Evolutionary conservation across 2,113 vertebrate species (phyloP).

Genomic region (Cygnus atratus): DNA sequence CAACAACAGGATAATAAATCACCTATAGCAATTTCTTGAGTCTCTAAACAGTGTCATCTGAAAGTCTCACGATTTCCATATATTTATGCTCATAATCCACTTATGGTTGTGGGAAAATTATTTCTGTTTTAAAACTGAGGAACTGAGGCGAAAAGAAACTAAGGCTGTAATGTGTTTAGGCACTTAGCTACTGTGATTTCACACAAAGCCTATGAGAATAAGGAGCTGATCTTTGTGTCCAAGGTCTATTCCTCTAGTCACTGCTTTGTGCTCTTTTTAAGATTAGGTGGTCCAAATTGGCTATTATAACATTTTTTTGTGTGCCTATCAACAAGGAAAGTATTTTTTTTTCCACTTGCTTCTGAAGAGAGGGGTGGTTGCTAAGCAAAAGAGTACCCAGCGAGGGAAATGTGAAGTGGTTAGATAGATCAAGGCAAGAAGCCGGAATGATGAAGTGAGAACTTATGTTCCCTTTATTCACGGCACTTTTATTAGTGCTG

Average conservation of each 20-base stretch:
- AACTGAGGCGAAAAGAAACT: neutral
- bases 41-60: neutral
- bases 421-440: slow-evolving; percentile 44
- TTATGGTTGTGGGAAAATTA: neutral
- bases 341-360: neutral
- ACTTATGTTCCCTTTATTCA: slow-evolving; percentile 24
- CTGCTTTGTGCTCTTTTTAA: neutral
- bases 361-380: neutral
- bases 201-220: neutral
- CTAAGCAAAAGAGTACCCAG: slow-evolving; percentile 1
- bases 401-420: neutral
- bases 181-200: neutral
- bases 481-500: neutral
- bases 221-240: neutral
- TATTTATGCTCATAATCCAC: neutral
- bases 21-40: neutral
- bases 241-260: neutral
- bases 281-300: neutral
- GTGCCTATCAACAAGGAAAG: neutral
- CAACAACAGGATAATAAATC: neutral
- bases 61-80: neutral
- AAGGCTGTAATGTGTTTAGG: neutral
- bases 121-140: neutral
- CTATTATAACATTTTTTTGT: neutral
- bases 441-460: slow-evolving; percentile 16